Evolutionary conservation across 2,888 invertebrate genomes (phyloP).

Genomic region (Conus canariensis): DNA sequence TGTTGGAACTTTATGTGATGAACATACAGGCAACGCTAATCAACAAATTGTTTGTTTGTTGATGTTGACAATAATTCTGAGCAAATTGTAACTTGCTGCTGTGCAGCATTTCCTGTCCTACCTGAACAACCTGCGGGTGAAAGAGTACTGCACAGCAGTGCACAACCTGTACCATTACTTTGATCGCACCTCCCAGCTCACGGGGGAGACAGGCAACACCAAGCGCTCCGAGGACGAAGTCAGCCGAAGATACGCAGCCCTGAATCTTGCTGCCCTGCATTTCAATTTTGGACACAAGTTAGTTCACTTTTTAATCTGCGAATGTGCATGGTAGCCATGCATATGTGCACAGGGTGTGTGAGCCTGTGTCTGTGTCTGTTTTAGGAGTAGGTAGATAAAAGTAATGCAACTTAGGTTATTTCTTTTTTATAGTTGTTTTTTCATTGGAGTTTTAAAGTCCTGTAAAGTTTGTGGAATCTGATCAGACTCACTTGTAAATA

Average conservation of each 20-base stretch:
- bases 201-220: slow-evolving; percentile 50
- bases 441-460: no score
- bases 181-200: slow-evolving; percentile 81
- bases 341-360: neutral
- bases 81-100: no score
- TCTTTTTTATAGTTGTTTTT: no score
- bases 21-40: no score
- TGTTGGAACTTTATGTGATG: no score
- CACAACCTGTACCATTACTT: slow-evolving; percentile 91
- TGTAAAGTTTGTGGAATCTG: no score
- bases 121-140: slow-evolving; percentile 91
- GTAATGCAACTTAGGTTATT: no score
- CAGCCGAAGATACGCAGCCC: slow-evolving; percentile 88
- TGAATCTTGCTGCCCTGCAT: slow-evolving; percentile 94
- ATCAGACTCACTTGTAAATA: no score
- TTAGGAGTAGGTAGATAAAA: neutral
- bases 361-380: neutral
- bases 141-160: slow-evolving; percentile 91
- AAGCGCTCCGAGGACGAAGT: slow-evolving; percentile 72
- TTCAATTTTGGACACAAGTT: slow-evolving; percentile 91
- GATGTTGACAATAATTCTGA: no score
- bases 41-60: no score
- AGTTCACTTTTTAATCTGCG: slow-evolving; percentile 41
- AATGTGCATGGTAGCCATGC: neutral
- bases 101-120: slow-evolving; percentile 93